Conservation (phyloP, 2,888 invertebrate genomes). For the Tenthredo livida region DNA sequence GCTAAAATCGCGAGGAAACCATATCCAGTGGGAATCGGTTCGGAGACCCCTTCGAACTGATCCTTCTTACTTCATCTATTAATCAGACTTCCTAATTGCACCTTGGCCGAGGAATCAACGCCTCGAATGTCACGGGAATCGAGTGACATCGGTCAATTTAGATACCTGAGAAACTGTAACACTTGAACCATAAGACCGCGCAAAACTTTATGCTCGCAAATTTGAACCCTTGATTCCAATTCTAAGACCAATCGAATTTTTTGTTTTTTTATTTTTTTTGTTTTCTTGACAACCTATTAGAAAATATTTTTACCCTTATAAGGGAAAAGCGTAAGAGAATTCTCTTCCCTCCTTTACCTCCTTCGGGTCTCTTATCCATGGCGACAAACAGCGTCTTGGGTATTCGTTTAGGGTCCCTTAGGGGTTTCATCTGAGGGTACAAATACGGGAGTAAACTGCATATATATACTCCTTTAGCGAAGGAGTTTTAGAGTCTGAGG, state of each 20-base stretch:
- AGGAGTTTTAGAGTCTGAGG: constrained; percentile 41
- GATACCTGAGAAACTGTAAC: background rate
- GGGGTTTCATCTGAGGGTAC: background rate
- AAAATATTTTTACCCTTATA: background rate
- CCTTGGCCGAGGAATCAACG: background rate
- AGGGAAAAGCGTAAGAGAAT: background rate
- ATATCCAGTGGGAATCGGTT: background rate
- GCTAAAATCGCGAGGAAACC: no score
- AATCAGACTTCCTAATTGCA: background rate
- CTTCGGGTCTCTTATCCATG: background rate
- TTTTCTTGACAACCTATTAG: no score
- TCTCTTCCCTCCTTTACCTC: background rate
- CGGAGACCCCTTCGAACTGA: background rate
- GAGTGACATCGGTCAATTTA: background rate
- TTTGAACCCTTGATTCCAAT: no score
- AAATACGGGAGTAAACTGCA: constrained; percentile 1
- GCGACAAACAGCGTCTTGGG: background rate
- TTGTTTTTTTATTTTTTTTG: no score
- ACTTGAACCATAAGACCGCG: background rate
- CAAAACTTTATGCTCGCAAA: background rate
- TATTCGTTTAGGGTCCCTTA: background rate
- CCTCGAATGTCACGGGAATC: background rate
- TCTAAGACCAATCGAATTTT: no score
- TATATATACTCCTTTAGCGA: background rate
- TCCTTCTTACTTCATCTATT: background rate